These are phyloP conservation scores for Mercenaria mercenaria DNA, from an alignment of 1,140 invertebrate species.

Conservation along the genomic window DNA sequence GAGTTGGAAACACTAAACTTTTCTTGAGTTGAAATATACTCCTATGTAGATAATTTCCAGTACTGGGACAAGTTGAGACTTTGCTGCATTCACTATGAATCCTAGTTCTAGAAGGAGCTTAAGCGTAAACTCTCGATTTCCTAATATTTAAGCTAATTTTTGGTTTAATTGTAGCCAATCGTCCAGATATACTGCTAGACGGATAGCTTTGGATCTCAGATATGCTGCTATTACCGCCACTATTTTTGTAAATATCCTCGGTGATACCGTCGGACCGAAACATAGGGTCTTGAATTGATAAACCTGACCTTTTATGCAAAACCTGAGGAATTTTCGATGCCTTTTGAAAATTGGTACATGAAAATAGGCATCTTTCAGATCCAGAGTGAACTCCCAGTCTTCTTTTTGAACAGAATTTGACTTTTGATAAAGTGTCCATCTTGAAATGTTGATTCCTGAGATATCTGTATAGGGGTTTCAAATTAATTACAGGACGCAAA, in stretches of 20 bases:
- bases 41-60: too few relatives aligned
- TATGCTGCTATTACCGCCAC: conserved; percentile 27
- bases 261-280: conserved; percentile 45
- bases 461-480: background rate
- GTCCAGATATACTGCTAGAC: conserved; percentile 48
- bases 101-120: conserved; percentile 8
- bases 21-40: too few relatives aligned
- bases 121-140: background rate
- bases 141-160: background rate
- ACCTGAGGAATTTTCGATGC: conserved; percentile 33
- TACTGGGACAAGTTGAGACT: background rate
- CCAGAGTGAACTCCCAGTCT: conserved; percentile 27
- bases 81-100: background rate
- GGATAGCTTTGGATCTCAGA: background rate
- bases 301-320: conserved; percentile 6
- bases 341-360: conserved; percentile 31
- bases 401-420: background rate
- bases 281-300: conserved; percentile 40
- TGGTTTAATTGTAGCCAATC: conserved; percentile 36
- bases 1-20: background rate
- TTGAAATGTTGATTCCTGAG: background rate
- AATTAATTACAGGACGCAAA: conserved; percentile 38
- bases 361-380: conserved; percentile 36
- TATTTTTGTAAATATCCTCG: conserved; percentile 44
- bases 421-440: background rate